Evolutionary conservation across 1,140 invertebrate genomes (phyloP), one percentile per base, ranked within the genome.

Genomic region (Calosoma granatense): DNA sequence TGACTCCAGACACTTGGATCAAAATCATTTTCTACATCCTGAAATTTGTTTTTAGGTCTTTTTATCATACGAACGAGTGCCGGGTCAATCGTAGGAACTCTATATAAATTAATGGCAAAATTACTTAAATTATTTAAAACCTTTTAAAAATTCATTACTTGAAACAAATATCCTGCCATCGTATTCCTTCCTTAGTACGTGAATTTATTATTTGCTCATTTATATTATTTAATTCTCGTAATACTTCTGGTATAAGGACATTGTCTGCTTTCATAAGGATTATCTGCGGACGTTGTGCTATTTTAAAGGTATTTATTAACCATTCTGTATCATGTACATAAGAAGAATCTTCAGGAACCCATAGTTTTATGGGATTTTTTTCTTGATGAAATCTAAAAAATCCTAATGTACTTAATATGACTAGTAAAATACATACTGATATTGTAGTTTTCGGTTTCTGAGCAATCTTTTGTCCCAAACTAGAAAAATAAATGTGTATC

Each of bases 331-430:
- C 82, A 59, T 66, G 65, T 30, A 78, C 76, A 69, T 87, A 88
- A 57, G 83, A 79, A 0, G 84, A 86, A 56, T 86, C 72, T 53
- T 72, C 71, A 15, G 79, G 79, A 4, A 88, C 81, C 86, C 86
- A 90, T 56, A 90, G 68, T 66, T 84, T 85, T 57, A 87, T 70
- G 1, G 86, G 86, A 69, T 86, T 82, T 62, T 77, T 80, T 70
- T 81, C 78, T 64, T 80, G 74, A 58, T 76, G 73, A 70, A 84
- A 84, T 58, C 69, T 71, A 11, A 82, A 63, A 20, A 83, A 68
- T 26, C 83, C 82, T 56, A 79, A 63, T 56, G 71, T 69, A 61
- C 77, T 78, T 2, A 78, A 17, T 0, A 72, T 56, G 2, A 81
- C 75, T 55, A 81, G 67, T 1, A 68, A 56, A 64, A 80, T 73